Base-by-base conservation (phyloP, 2,888 invertebrate species). In the Orchesellides sinensis region DNA sequence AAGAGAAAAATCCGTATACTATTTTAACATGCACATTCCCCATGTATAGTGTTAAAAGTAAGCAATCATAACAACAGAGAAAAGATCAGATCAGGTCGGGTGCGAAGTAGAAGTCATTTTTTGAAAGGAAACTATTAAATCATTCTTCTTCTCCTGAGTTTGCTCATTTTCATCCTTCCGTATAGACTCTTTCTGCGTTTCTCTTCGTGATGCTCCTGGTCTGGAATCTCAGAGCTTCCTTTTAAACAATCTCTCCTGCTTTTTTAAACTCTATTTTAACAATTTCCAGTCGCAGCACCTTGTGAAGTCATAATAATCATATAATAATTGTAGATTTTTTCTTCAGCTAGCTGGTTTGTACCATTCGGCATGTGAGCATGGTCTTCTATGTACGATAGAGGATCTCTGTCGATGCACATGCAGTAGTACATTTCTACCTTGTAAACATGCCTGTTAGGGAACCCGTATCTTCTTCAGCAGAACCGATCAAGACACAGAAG, bases 61-160 rank as follows among this genome's bases (percentile, higher is more conserved):
- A 49, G 49, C 19, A 74, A 74, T 74, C 74, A 74, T 65, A 74
- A 74, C 65, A 65, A 54, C 40, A 47, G 21, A 45, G 54, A 75
- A 52, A 54, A 63, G 65, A 74, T 66, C 56, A 45, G 21, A 65
- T 32, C 49, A 21, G 61, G 56, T 59, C 47, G 77, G 77, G 77
- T 78, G 77, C 77, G 69, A 78, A 61, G 77, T 45, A 68, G 10
- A 78, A 78, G 69, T 78, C 77, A 78, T 21, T 78, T 78, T 78
- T 68, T 32, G 47, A 78, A 78, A 69, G 77, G 61, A 78, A 78
- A 54, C 77, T 69, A 78, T 78, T 78, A 78, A 78, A 78, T 78
- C 77, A 78, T 78, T 78, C 77, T 40, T 61, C 35, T 56, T 69
- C 56, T 61, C 54, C 40, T 27, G 23, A 47, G 29, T 74, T 74